phyloP scores from a whole-genome alignment of 2,113 vertebrate species.

The Aphyosemion australe region DNA sequence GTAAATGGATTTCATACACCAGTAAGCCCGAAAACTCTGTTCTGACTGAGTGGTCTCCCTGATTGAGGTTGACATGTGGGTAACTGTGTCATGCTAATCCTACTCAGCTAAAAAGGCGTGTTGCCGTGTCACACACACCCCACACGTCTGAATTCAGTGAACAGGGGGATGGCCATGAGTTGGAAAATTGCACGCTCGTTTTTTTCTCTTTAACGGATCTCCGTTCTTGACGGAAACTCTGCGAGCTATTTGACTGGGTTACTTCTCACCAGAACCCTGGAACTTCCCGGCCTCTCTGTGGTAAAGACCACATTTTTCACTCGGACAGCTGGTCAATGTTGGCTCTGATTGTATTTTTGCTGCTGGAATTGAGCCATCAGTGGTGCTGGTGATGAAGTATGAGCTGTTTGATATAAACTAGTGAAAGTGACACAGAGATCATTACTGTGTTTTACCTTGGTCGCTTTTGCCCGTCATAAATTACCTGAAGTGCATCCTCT shows the following conservation, averaged over 20 bases:
- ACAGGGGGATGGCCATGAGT: conserved; percentile 19
- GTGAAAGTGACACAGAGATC: conserved; percentile 67
- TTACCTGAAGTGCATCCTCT: conserved; percentile 47
- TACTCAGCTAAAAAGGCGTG: conserved; percentile 24
- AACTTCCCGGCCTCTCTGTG: conserved; percentile 38
- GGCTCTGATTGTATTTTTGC: conserved; percentile 71
- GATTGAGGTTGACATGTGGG: conserved; percentile 65
- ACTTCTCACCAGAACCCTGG: conserved; percentile 34
- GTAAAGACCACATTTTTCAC: conserved; percentile 67
- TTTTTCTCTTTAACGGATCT: conserved; percentile 3
- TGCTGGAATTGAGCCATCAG: conserved; percentile 67
- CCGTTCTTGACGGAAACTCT: conserved; percentile 31
- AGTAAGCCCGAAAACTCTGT: conserved; percentile 67
- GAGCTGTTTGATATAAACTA: conserved; percentile 65
- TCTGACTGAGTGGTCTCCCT: conserved; percentile 63
- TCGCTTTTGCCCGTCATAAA: conserved; percentile 42
- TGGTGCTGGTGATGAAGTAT: conserved; percentile 59
- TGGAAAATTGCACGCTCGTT: background rate
- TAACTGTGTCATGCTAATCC: conserved; percentile 60
- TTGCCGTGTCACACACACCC: conserved; percentile 6
- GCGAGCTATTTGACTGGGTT: conserved; percentile 27
- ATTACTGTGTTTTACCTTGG: conserved; percentile 58
- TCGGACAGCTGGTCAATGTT: conserved; percentile 71
- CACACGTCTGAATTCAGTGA: conserved; percentile 41
- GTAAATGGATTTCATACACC: conserved; percentile 76